Evolutionary conservation across 1,140 invertebrate species (phyloP), one percentile per base, ranked within the genome.

Genomic region (Pseudomyrmex flavicornis): DNA sequence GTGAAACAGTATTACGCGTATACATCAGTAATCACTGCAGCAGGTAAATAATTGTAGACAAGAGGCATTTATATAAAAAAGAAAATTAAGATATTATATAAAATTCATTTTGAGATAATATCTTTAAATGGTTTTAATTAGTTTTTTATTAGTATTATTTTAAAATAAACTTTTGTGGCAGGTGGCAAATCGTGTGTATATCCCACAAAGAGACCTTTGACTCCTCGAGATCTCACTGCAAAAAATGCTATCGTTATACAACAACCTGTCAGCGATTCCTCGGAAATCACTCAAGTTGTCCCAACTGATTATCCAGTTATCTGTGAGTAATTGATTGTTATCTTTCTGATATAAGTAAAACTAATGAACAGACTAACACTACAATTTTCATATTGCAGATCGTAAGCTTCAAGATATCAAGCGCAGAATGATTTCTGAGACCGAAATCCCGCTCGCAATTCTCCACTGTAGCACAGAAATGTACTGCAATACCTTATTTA

Each of bases 391-490:
- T 74, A 17, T 85, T 77, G 12, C 1, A 86, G 85, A 54, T 65
- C 12, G 4, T 2, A 50, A 63, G 0, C 58, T 86, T 13, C 12
- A 68, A 50, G 44, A 44, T 61, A 15, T 54, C n/a, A 86, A 86
- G 89, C 95, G 95, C 80, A 95, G 96, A 77, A 87, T 96, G 52
- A 94, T 97, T 83, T 95, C 95, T 68, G 96, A 97, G 92, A 95
- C 95, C 7, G 96, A 97, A 91, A 95, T 97, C 82, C 96, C 96
- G 7, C 93, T 96, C 61, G 96, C 96, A 20, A 95, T 97, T 84
- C 88, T 97, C 15, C 95, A 96, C 85, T 95, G 95, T 90, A 96
- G 95, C 2, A 95, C 93, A 35, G 93, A 95, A 68, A 95, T 95
- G 85, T 96, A 96, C 86, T 97, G 96, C 88, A 97, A 97, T 93